phyloP scores from a whole-genome alignment of 1,140 invertebrate genomes.

The Eumaeus atala region DNA sequence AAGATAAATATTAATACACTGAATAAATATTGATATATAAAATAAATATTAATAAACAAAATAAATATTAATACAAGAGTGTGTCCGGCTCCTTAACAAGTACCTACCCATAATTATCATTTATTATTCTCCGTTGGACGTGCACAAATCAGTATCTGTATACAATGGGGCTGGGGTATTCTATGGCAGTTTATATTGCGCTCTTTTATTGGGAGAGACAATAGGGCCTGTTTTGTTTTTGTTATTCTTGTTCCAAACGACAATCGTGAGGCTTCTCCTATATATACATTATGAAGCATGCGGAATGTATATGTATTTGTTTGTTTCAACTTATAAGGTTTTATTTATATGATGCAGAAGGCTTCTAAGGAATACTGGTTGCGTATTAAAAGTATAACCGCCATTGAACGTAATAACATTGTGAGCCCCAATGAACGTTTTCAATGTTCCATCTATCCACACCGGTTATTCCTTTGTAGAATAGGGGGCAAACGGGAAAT shows the following conservation, averaged over 20 bases:
- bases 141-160: slow-evolving; percentile 46
- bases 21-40: not conserved
- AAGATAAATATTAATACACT: slow-evolving; percentile 1
- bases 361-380: too few species aligned
- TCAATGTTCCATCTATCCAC: too few species aligned
- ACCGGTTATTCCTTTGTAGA: too few species aligned
- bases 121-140: slow-evolving; percentile 41
- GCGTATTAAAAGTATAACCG: too few species aligned
- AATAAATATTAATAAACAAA: not conserved
- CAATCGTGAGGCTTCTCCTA: slow-evolving; percentile 13
- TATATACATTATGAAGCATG: not conserved
- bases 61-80: slow-evolving; percentile 27
- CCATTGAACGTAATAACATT: too few species aligned
- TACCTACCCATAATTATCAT: slow-evolving; percentile 30
- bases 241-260: slow-evolving; percentile 18
- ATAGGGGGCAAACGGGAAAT: too few species aligned
- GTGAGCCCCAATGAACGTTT: too few species aligned
- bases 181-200: slow-evolving; percentile 34
- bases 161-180: slow-evolving; percentile 39
- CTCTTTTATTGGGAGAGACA: slow-evolving; percentile 45
- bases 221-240: slow-evolving; percentile 33
- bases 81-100: slow-evolving; percentile 37
- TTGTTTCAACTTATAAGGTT: not conserved
- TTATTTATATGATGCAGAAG: not conserved
- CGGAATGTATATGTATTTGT: slow-evolving; percentile 1